Base-by-base conservation (phyloP, 2,888 invertebrate species). In the Andrena praecox region DNA sequence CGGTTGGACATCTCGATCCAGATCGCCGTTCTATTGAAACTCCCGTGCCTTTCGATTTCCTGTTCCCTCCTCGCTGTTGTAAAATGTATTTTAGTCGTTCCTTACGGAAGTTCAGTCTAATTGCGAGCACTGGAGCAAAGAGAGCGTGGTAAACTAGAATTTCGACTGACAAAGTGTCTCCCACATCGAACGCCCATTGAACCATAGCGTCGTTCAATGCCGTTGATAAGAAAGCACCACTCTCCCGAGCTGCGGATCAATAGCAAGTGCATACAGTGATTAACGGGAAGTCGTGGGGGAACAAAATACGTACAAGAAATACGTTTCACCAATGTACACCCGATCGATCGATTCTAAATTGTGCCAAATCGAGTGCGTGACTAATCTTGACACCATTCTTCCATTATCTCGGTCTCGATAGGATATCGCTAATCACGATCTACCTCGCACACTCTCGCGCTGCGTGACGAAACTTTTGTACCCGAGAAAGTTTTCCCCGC, bases 331-430 rank as follows among this genome's bases (percentile, higher is more conserved):
- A 62, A 60, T 42, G 48, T 27, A 31, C 54, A 7, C 8, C 5
- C 27, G 66, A 52, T 71, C 71, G 42, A 72, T 72, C 69, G 74
- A 54, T 80, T 80, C 35, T 50, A 69, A 81, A 71, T 82, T 52
- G 56, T 8, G 48, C 3, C 48, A 64, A 71, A 59, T 82, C 71
- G 59, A 64, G 35, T 29, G 48, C 52, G 50, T 20, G 64, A 59
- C 74, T 66, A 62, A 74, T 87, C 80, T 85, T 70, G 72, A 85
- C 87, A 87, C 78, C 78, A 68, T 56, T 87, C 16, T 80, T 80
- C 77, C 82, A 87, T 86, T 87, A 85, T 85, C 77, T 74, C 33
- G 7, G 35, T 29, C 67, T 69, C 52, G 82, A 82, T 85, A 74
- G n/a, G 63, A 50, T 86, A 86, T 86, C 85, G 68, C 24, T 35